A percentile compares a stretch with the other conserved stretches of the same genome.
Conservation (phyloP, 2,797 vertebrate species). For the Fringilla coelebs region DNA sequence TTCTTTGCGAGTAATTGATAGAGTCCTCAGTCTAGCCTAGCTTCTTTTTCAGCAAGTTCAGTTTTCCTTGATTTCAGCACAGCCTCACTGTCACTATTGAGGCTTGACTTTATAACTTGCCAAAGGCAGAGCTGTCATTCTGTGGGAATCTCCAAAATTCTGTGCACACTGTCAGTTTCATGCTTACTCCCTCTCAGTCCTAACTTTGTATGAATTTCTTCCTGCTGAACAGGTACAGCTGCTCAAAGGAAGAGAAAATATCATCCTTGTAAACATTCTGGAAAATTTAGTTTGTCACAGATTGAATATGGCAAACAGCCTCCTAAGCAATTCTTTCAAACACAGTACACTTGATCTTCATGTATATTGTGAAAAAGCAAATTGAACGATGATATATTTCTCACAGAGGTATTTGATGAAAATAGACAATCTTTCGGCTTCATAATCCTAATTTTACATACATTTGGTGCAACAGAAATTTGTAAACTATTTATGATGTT, state of each 20-base stretch:
- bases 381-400: not conserved
- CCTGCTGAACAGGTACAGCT: not conserved
- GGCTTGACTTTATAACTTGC: not conserved
- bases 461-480: accelerated
- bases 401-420: not conserved
- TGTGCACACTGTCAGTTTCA: not conserved
- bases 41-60: not conserved
- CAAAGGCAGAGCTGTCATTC: not conserved
- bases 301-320: not conserved
- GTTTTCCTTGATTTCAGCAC: not conserved
- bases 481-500: not conserved
- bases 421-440: not conserved
- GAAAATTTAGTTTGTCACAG: not conserved
- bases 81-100: not conserved
- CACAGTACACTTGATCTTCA: not conserved
- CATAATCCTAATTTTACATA: not conserved
- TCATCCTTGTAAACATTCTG: not conserved
- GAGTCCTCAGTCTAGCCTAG: not conserved
- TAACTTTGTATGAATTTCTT: not conserved
- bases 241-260: not conserved
- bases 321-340: not conserved
- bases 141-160: not conserved
- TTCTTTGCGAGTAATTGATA: not conserved
- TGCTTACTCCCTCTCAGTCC: not conserved
- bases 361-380: not conserved